These are phyloP conservation scores for Paratilapia polleni DNA, from an alignment of 2,113 vertebrate genomes.

Conservation along the genomic window DNA sequence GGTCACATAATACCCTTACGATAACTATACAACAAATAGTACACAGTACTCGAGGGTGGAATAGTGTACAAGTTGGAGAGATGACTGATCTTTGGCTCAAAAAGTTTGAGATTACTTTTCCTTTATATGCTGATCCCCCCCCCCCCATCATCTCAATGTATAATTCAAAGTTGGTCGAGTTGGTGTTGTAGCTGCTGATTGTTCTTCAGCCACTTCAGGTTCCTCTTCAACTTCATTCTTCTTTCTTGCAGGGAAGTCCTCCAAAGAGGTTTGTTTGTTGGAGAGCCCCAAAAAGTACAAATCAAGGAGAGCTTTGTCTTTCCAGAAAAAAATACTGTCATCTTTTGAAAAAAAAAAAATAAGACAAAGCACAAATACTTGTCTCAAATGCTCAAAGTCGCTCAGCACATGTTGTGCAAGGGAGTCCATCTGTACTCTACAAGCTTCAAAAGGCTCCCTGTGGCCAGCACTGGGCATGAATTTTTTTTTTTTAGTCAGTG, in stretches of 20 bases:
- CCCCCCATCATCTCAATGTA: neutral
- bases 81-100: slow-evolving; percentile 79
- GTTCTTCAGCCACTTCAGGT: slow-evolving; percentile 53
- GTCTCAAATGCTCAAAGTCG: slow-evolving; percentile 41
- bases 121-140: slow-evolving; percentile 1
- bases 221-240: slow-evolving; percentile 44
- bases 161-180: slow-evolving; percentile 3
- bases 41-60: slow-evolving; percentile 63
- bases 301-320: slow-evolving; percentile 44
- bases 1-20: slow-evolving; percentile 63
- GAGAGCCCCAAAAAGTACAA: slow-evolving; percentile 20
- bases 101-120: slow-evolving; percentile 33
- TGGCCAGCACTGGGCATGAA: slow-evolving; percentile 77
- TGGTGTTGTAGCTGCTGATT: slow-evolving; percentile 45
- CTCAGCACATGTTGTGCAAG: slow-evolving; percentile 39
- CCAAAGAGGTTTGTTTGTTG: slow-evolving; percentile 12
- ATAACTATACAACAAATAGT: slow-evolving; percentile 64
- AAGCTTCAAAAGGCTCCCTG: slow-evolving; percentile 59
- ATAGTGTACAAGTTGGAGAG: slow-evolving; percentile 60
- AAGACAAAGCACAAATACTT: slow-evolving; percentile 35
- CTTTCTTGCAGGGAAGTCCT: slow-evolving; percentile 17
- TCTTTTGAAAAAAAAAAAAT: slow-evolving; percentile 25
- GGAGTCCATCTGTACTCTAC: slow-evolving; percentile 59
- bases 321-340: slow-evolving; percentile 39
- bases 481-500: slow-evolving; percentile 69